Conservation (phyloP, 2,113 vertebrate species). For the Sceloporus undulatus region DNA sequence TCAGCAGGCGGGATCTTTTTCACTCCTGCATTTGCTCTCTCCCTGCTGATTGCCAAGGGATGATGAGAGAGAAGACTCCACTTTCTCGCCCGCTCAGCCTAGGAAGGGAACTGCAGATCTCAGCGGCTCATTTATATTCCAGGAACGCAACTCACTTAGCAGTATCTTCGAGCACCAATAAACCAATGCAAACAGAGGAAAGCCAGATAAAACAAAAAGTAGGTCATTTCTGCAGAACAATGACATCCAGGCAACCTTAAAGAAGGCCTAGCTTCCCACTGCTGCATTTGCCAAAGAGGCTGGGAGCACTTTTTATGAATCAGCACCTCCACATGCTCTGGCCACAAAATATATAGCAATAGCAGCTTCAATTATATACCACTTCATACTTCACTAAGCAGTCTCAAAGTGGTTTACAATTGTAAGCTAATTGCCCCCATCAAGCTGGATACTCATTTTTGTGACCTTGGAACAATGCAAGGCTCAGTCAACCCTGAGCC, state of each 20-base stretch:
- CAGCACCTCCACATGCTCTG: background rate
- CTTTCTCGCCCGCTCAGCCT: background rate
- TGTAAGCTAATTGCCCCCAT: too few relatives aligned
- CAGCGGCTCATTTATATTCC: conserved; percentile 68
- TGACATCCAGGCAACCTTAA: conserved; percentile 45
- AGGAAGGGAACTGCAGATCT: conserved; percentile 20
- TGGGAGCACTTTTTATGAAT: background rate
- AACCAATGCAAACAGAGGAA: conserved; percentile 69
- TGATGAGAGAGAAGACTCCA: conserved; percentile 25
- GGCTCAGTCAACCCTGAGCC: too few relatives aligned
- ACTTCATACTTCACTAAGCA: too few relatives aligned
- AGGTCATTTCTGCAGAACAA: conserved; percentile 66
- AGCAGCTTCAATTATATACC: too few relatives aligned
- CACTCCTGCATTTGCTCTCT: conserved; percentile 25
- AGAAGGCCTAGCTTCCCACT: background rate
- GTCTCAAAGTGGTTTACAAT: too few relatives aligned
- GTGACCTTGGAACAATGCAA: too few relatives aligned
- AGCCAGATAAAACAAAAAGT: conserved; percentile 66
- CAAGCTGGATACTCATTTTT: too few relatives aligned
- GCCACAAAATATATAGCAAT: too few relatives aligned
- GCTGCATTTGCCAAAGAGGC: background rate
- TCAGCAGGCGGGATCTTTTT: conserved; percentile 3
- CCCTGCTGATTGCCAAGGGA: conserved; percentile 40
- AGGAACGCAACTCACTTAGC: conserved; percentile 61
- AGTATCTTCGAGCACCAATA: conserved; percentile 70